A percentile compares a stretch with the other conserved stretches of the same genome.
Conservation (phyloP, 2,113 vertebrate genomes). For the Ramphastos sulfuratus region DNA sequence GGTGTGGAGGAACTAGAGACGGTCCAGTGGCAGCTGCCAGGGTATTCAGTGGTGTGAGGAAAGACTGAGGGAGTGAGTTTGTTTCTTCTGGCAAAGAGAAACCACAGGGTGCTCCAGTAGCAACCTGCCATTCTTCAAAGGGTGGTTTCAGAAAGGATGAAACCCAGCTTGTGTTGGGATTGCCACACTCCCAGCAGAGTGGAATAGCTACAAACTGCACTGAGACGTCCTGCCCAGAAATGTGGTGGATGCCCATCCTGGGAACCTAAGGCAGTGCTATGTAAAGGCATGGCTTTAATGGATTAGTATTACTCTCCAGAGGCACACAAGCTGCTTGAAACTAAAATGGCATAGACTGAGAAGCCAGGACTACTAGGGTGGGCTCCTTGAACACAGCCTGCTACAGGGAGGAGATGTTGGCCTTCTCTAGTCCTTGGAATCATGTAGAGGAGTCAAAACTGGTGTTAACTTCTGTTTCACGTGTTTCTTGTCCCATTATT, state of each 20-base stretch:
- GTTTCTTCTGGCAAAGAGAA: background rate
- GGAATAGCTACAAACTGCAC: rapidly evolving
- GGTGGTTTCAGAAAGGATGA: background rate
- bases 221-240: background rate
- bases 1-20: background rate
- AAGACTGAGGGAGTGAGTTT: background rate
- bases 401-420: background rate
- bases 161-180: background rate
- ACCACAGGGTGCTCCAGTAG: background rate
- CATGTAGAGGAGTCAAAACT: background rate
- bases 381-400: background rate
- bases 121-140: background rate
- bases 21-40: background rate
- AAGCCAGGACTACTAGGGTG: background rate
- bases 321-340: background rate
- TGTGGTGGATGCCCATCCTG: background rate
- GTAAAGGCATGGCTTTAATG: background rate
- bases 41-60: background rate
- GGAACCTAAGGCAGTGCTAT: background rate
- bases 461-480: background rate
- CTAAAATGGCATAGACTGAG: background rate
- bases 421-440: background rate
- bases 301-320: background rate
- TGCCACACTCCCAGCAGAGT: background rate
- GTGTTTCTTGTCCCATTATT: background rate